Percentiles rank a stretch among this genome's conserved stretches.
phyloP scores from a whole-genome alignment of 2,888 invertebrate species.

The Pardosa pseudoannulata region DNA sequence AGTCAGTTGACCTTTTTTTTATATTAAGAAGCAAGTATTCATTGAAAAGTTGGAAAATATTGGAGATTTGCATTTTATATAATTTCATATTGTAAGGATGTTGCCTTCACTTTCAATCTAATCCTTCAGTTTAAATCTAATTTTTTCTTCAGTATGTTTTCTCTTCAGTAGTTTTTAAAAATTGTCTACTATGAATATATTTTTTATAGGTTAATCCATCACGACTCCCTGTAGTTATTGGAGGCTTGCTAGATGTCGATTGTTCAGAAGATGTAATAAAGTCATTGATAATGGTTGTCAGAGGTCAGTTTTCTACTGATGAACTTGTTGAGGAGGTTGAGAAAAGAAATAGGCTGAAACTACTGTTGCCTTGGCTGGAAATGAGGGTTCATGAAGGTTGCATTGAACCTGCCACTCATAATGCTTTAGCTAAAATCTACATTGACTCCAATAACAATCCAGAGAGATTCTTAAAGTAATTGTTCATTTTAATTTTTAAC shows the following conservation, averaged over 20 bases:
- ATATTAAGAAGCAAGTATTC: no score
- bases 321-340: slow-evolving; percentile 97
- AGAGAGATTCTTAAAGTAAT: slow-evolving; percentile 90
- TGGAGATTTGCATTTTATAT: no score
- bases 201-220: slow-evolving; percentile 91
- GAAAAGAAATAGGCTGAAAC: slow-evolving; percentile 93
- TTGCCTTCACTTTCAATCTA: no score
- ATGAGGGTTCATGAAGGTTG: slow-evolving; percentile 98
- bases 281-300: slow-evolving; percentile 96
- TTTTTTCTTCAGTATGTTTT: no score
- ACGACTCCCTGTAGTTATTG: slow-evolving; percentile 97
- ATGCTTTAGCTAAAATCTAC: slow-evolving; percentile 99
- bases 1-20: no score
- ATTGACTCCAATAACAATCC: slow-evolving; percentile 99
- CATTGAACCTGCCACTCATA: slow-evolving; percentile 98
- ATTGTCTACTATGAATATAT: no score
- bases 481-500: no score
- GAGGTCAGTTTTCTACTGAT: slow-evolving; percentile 98
- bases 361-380: slow-evolving; percentile 97
- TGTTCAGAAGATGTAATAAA: slow-evolving; percentile 99
- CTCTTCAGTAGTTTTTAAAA: no score
- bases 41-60: no score
- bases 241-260: slow-evolving; percentile 97
- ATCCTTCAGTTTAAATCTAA: no score
- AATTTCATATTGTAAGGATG: no score